A percentile compares a stretch with the other conserved stretches of the same genome.
These are phyloP conservation scores for Brassicogethes aeneus DNA, from an alignment of 2,888 invertebrate genomes.

Conservation along the genomic window DNA sequence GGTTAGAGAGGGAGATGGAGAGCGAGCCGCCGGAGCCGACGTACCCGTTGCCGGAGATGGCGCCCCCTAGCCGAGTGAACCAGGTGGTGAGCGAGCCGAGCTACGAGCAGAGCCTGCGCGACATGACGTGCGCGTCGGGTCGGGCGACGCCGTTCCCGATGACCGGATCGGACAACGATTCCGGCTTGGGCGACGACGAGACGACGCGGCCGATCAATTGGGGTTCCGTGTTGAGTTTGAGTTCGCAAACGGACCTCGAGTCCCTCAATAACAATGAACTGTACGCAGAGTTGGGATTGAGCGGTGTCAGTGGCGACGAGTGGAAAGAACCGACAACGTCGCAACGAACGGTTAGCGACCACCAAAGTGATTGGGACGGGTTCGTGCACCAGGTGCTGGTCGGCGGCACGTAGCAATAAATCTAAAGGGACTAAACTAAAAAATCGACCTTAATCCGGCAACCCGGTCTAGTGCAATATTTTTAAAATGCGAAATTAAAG, in stretches of 20 bases:
- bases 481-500: no score
- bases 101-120: constrained; percentile 41
- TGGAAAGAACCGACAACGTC: constrained; percentile 46
- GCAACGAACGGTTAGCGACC: constrained; percentile 33
- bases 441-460: no score
- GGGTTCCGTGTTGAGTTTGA: constrained; percentile 82
- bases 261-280: constrained; percentile 74
- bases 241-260: constrained; percentile 78
- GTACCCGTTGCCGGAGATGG: constrained; percentile 41
- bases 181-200: constrained; percentile 68
- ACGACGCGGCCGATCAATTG: constrained; percentile 77
- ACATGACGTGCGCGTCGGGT: constrained; percentile 45
- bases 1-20: constrained; percentile 85
- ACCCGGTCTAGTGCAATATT: no score
- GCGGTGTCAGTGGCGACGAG: constrained; percentile 53
- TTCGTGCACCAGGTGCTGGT: constrained; percentile 64
- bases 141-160: constrained; percentile 63
- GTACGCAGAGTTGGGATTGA: constrained; percentile 60
- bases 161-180: constrained; percentile 54
- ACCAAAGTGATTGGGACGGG: constrained; percentile 49
- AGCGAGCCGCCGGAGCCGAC: constrained; percentile 46
- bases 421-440: no score
- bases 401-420: constrained; percentile 51
- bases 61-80: constrained; percentile 32
- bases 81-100: constrained; percentile 24